Evolutionary conservation across 2,797 vertebrate genomes (phyloP), one percentile per base, ranked within the genome.

Genomic region (Pempheris klunzingeri): DNA sequence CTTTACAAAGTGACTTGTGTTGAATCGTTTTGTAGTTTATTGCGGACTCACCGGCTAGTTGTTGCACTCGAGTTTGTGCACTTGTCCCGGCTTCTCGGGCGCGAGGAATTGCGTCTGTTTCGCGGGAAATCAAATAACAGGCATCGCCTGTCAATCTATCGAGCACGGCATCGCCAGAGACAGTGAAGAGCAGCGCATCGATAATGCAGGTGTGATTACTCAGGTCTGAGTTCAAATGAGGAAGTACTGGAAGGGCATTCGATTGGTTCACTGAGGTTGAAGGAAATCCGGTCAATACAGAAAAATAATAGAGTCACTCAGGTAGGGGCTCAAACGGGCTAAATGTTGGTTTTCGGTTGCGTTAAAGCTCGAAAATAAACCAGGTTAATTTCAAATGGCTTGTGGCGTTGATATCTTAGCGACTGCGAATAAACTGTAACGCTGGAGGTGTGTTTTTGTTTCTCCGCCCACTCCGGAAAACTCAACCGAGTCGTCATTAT

Each of bases 401-500:
- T 9, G 0, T 0, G 7, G 59, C 2, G 17, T 26, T 28, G 30
- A 22, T 15, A 39, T 67, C 63, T 66, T 4, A 46, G 3, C 0
- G 11, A 2, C 26, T 24, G 20, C 1, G 20, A 36, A 18, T 18
- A 52, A 60, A 22, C n/a, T 8, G 55, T 63, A 67, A 79, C 13
- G 18, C 52, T 7, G 26, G 46, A 36, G 60, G 80, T 69, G 71
- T 85, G 17, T 77, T 74, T 44, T 52, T 24, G 32, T 86, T 53
- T 88, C 72, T 84, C 92, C 94, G 90, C 93, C 94, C 91, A 93
- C 83, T 81, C 94, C 93, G 93, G 95, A 94, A 94, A 89, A 93
- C 75, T 86, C 82, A 32, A 28, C 4, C 17, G 69, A 86, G 52
- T 59, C 82, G 83, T 88, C 82, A 71, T 77, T 92, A 88, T 95